Percentiles rank a stretch among this genome's conserved stretches.
Conservation (phyloP, 2,113 vertebrate genomes). For the Phyllostomus discolor region DNA sequence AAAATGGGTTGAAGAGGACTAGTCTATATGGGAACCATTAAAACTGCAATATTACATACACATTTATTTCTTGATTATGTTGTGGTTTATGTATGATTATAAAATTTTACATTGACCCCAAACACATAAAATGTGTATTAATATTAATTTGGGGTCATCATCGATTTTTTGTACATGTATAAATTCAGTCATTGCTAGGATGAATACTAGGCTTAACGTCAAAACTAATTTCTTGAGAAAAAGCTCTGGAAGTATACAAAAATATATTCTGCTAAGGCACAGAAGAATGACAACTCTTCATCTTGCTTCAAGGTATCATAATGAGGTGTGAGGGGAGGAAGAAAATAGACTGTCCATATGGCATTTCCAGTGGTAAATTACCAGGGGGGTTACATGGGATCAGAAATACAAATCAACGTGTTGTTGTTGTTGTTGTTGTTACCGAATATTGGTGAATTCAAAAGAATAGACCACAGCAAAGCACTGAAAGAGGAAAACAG, state of each 20-base stretch:
- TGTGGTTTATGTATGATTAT: background rate
- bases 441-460: background rate
- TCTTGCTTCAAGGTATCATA: background rate
- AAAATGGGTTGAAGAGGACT: background rate
- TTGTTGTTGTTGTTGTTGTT: background rate
- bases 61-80: background rate
- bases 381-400: background rate
- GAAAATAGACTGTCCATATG: no score
- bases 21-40: background rate
- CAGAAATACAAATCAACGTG: background rate
- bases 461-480: background rate
- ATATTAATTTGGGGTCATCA: background rate
- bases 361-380: background rate
- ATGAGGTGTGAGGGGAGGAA: background rate
- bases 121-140: background rate
- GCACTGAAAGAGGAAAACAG: background rate
- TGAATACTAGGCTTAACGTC: background rate
- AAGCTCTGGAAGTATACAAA: background rate
- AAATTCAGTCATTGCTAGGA: background rate
- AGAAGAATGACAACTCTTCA: background rate
- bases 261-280: background rate
- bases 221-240: background rate
- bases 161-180: background rate
- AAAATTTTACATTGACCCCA: background rate
- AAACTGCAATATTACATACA: background rate